Evolutionary conservation across 2,888 invertebrate genomes (phyloP), one percentile per base, ranked within the genome.

Genomic region (Nowickia ferox): DNA sequence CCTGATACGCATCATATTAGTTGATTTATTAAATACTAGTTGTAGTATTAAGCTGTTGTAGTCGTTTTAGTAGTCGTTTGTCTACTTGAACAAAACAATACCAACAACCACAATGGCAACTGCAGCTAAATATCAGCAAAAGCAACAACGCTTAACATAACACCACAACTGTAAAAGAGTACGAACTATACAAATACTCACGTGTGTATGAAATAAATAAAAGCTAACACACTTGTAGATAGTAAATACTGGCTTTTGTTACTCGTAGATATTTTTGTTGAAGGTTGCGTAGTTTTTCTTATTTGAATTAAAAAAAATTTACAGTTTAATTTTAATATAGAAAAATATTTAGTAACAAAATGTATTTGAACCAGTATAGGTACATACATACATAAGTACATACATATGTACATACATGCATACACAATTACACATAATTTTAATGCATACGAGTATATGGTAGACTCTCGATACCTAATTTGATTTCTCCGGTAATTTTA

Each of bases 1-100:
- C 91, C 91, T 91, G 91, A 91, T 91, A 91, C 91, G 91, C 81
- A 81, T 72, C 91, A 91, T 91, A 91, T 90, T 90, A 90, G 90
- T 84, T 83, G 87, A 80, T 83, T 83, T 83, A 72, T 68, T 68
- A 61, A 46, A 68, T 81, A 30, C 30, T 30, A 63, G 74, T 77
- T 42, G 57, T 68, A 68, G 66, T 63, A 15, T 65, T 10, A 30
- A 30, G 4, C 53, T 66, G 19, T 63, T 42, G 30, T 68, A 19
- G 9, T 15, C 38, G 42, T 61, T 59, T 15, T 72, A 46, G 53
- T 61, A 42, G 53, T 53, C 71, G 57, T 59, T 42, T 51, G 4
- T 76, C 46, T 76, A 61, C 55, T 65, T 57, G n/a, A 78, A 77
- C 57, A 59, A 78, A 68, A 44, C 15, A 65, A 66, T 46, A 71